Conservation (phyloP, 35 echinoderm and acorn worm genomes). For the Patiria miniata region DNA sequence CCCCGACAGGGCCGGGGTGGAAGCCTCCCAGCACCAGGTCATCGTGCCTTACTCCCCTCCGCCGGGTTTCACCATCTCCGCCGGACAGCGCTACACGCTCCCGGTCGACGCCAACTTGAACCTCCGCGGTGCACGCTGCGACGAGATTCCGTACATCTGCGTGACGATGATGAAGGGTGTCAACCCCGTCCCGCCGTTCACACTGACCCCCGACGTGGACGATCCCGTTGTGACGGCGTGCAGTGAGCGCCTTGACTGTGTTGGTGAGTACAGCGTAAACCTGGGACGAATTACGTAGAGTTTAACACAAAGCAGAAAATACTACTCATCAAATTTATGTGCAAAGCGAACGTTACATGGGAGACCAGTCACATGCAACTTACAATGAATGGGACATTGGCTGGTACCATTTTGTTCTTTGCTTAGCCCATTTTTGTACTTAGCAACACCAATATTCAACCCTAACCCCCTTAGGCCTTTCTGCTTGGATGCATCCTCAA, state of each 20-base stretch:
- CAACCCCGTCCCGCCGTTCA: constrained; percentile 39
- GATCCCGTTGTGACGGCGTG: constrained; percentile 34
- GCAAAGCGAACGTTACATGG: too few relatives aligned
- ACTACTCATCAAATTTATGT: too few relatives aligned
- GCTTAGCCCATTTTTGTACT: too few relatives aligned
- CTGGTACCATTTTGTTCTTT: too few relatives aligned
- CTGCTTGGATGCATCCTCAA: too few relatives aligned
- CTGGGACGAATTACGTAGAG: too few relatives aligned
- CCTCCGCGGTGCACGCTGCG: constrained; percentile 55
- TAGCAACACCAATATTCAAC: too few relatives aligned
- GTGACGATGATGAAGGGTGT: constrained; percentile 43
- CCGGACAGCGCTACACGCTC: constrained; percentile 8
- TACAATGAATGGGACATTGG: too few relatives aligned
- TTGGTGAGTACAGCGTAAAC: neutral
- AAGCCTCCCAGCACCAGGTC: neutral
- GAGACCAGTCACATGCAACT: too few relatives aligned
- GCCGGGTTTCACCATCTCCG: neutral
- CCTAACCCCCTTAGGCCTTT: too few relatives aligned
- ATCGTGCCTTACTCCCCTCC: neutral
- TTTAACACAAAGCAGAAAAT: too few relatives aligned
- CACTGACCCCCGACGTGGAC: constrained; percentile 50
- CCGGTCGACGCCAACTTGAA: constrained; percentile 18
- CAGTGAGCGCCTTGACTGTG: constrained; percentile 34
- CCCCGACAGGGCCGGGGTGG: neutral
- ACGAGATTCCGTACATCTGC: constrained; percentile 73